phyloP scores from a whole-genome alignment of 92 coral and sea anemone genomes.

The Palythoa heliodiscus region DNA sequence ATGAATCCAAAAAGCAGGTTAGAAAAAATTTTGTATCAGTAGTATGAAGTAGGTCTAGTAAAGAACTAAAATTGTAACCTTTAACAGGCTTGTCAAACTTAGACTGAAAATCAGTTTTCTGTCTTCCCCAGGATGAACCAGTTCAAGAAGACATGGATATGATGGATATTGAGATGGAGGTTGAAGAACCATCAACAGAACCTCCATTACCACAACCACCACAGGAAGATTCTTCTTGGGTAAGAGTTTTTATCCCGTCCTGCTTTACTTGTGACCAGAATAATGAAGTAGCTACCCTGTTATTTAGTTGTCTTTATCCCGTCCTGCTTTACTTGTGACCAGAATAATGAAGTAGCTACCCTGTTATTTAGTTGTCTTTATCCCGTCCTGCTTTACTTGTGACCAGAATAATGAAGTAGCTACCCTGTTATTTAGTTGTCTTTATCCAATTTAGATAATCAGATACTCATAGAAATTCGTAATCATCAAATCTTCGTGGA shows the following conservation, averaged over 20 bases:
- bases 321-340: not conserved
- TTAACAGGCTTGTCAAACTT: not conserved
- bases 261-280: not conserved
- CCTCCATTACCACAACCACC: slow-evolving; percentile 77
- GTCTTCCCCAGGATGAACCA: slow-evolving; percentile 57
- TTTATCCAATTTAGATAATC: too few relatives aligned
- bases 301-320: not conserved
- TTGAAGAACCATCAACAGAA: slow-evolving; percentile 80
- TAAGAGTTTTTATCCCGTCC: slow-evolving; percentile 17
- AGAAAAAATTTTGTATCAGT: not conserved
- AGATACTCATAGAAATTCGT: too few relatives aligned
- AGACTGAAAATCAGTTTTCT: not conserved
- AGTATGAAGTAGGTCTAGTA: not conserved
- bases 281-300: not conserved
- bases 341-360: not conserved
- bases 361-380: not conserved
- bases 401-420: not conserved
- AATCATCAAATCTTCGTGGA: too few relatives aligned
- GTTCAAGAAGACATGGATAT: slow-evolving; percentile 83
- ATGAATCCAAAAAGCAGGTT: slow-evolving; percentile 75
- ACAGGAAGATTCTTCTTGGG: slow-evolving; percentile 56
- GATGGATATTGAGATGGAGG: slow-evolving; percentile 99
- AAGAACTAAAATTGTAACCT: not conserved
- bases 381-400: not conserved
- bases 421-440: not conserved